A percentile compares a stretch with the other conserved stretches of the same genome.
These are phyloP conservation scores for Cyprinodon tularosa DNA, from an alignment of 2,113 vertebrate genomes.

Conservation along the genomic window DNA sequence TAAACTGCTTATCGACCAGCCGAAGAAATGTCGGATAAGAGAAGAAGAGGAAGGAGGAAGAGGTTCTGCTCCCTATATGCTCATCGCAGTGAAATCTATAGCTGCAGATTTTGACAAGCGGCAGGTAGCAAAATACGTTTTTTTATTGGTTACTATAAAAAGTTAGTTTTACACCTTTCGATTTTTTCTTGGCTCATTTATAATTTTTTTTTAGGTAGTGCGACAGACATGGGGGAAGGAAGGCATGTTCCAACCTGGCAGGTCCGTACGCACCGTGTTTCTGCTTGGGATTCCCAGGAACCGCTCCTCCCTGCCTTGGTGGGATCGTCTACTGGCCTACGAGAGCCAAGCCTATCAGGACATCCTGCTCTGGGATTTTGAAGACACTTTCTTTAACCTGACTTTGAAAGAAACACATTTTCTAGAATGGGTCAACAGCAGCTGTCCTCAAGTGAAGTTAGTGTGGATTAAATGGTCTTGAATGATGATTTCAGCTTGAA, in stretches of 20 bases:
- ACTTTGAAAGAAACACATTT: constrained; percentile 98
- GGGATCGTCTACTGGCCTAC: constrained; percentile 87
- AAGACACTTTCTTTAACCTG: constrained; percentile 97
- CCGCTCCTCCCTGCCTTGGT: constrained; percentile 77
- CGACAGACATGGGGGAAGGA: constrained; percentile 95
- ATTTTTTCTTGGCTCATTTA: not conserved
- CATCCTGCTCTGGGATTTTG: constrained; percentile 94
- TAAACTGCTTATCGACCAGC: constrained; percentile 90
- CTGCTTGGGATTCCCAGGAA: constrained; percentile 89
- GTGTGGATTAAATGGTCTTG: not conserved
- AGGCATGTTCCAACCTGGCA: constrained; percentile 71
- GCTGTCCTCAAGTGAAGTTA: constrained; percentile 83
- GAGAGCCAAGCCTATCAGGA: constrained; percentile 88
- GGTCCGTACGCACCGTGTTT: constrained; percentile 86
- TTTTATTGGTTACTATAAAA: not conserved
- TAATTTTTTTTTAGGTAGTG: constrained; percentile 77
- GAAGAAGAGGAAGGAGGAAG: constrained; percentile 7
- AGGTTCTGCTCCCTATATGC: constrained; percentile 82
- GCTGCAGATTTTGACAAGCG: constrained; percentile 92
- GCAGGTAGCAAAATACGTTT: constrained; percentile 69
- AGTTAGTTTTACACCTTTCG: not conserved
- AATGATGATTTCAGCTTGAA: not conserved
- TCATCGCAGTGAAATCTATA: constrained; percentile 91
- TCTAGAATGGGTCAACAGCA: constrained; percentile 88
- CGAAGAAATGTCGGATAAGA: constrained; percentile 83